Evolutionary conservation across 2,113 vertebrate species (phyloP), one percentile per base, ranked within the genome.

Genomic region (Penelope pileata): DNA sequence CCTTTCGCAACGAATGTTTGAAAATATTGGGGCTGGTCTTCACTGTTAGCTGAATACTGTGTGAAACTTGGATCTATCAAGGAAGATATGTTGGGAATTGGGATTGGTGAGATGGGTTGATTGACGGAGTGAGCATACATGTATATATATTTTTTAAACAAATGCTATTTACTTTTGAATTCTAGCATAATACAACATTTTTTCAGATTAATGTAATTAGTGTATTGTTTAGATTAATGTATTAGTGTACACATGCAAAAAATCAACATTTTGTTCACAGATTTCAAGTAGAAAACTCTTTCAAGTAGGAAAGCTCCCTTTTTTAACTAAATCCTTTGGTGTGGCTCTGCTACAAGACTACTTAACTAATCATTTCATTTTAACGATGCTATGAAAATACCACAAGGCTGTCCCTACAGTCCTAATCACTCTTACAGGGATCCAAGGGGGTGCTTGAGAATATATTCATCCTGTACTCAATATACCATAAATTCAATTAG

Each of bases 301-400:
- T 91, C 30, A 91, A 80, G 59, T 6, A 85, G 53, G 38, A 94
- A 86, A 90, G 16, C 4, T 64, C 29, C 11, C 4, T 45, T 74
- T 93, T 66, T 70, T 30, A 86, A 47, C 30, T 67, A 90, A 54
- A 1, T 13, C 4, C 30, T 91, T 77, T 74, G 38, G 22, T 77
- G 40, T 73, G 53, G 69, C 50, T 82, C 67, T 87, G 78, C 40
- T 77, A 91, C 53, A 63, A 83, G 58, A 36, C 38, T 62, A 89
- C 63, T 83, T 82, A 76, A 89, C 47, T 85, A 83, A 92, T 86
- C 9, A 85, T 73, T 96, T 90, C 19, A 87, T 83, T 89, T 94
- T 94, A 94, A 88, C 74, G 53, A 94, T 67, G 87, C 67, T 87
- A 85, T 83, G 72, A 94, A 94, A 91, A 94, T 83, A 94, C 80